A percentile compares a stretch with the other conserved stretches of the same genome.
phyloP scores from a whole-genome alignment of 2,888 invertebrate species.

The Bruchidius siliquastri region DNA sequence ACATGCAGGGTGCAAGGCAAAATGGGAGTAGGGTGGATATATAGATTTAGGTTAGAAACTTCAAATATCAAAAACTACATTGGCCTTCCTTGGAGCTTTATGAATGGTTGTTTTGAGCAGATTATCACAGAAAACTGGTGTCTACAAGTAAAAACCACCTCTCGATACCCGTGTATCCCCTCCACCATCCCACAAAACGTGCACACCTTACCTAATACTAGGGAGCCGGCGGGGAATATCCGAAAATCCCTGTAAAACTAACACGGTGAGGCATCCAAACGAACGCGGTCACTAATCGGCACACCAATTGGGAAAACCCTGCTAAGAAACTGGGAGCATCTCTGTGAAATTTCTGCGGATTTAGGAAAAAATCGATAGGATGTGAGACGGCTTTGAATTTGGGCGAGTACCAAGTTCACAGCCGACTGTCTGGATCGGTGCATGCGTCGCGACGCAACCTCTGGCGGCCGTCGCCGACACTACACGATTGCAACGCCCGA shows the following conservation, averaged over 20 bases:
- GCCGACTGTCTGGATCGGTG: slow-evolving; percentile 1
- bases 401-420: slow-evolving; percentile 31
- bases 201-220: slow-evolving; percentile 24
- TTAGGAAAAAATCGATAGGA: slow-evolving; percentile 35
- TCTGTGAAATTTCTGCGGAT: slow-evolving; percentile 25
- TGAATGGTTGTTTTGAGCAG: not conserved
- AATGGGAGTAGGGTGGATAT: not conserved
- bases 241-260: slow-evolving; percentile 21
- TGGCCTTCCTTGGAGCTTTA: not conserved
- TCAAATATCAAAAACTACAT: not conserved
- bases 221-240: slow-evolving; percentile 20
- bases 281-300: slow-evolving; percentile 11
- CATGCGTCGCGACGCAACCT: slow-evolving; percentile 9
- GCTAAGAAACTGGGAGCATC: slow-evolving; percentile 16
- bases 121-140: not conserved
- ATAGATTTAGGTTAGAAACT: not conserved
- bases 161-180: not conserved
- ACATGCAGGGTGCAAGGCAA: not conserved
- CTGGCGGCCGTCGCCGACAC: not conserved
- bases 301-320: slow-evolving; percentile 3
- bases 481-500: not conserved
- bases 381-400: slow-evolving; percentile 33
- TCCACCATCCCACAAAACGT: not conserved
- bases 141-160: not conserved
- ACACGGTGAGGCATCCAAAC: slow-evolving; percentile 22